These are phyloP conservation scores for Akabosia matsudoensis DNA, from an alignment of 1,140 invertebrate genomes.

Conservation along the genomic window DNA sequence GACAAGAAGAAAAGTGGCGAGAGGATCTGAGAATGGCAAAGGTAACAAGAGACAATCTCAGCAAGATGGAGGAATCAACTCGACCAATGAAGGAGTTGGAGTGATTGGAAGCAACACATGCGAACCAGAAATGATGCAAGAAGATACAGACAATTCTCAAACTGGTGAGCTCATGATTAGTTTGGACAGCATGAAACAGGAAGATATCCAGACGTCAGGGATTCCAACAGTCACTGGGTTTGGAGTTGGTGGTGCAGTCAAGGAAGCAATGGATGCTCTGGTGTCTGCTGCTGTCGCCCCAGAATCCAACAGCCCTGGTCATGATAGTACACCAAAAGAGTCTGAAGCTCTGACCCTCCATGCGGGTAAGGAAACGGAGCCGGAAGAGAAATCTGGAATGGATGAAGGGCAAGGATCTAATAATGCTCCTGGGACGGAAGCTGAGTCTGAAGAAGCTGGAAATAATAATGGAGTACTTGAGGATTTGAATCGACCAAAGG, in stretches of 20 bases:
- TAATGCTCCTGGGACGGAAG: neutral
- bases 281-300: constrained; percentile 25
- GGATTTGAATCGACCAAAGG: no score
- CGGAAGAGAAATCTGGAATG: no score
- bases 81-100: no score
- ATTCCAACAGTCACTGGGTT: neutral
- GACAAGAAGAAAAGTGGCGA: no score
- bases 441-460: neutral
- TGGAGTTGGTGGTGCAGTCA: constrained; percentile 32
- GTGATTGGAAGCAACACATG: no score
- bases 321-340: neutral
- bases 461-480: no score
- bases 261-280: constrained; percentile 38
- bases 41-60: no score
- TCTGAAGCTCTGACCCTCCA: neutral
- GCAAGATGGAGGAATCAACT: no score
- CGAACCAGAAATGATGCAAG: no score
- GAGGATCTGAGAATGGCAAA: neutral
- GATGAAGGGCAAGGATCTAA: no score
- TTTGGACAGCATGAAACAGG: neutral
- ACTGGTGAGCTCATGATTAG: neutral
- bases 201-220: neutral
- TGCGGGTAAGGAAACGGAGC: no score
- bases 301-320: neutral
- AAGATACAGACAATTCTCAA: neutral